Base-by-base conservation (phyloP, 2,113 vertebrate genomes). In the Lepus timidus region DNA sequence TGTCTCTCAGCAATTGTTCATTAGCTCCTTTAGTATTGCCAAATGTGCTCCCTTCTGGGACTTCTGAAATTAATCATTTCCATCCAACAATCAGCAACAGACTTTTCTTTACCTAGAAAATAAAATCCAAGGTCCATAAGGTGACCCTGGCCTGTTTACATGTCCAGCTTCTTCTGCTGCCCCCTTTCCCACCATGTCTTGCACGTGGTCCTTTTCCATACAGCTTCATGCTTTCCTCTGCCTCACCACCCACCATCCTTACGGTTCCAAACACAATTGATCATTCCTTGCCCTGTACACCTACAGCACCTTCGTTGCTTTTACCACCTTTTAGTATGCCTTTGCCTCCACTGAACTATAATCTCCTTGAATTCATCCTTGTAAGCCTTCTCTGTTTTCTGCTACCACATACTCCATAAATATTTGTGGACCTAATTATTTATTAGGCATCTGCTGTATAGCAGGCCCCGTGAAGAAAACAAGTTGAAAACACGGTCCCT, bases 401-500 rank as follows among this genome's bases (percentile, higher is more conserved):
- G 22, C 22, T 84, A 68, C 44, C 85, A 91, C 39, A 73, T 58
- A 31, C 88, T 93, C 49, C 19, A 22, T 68, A 73, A 61, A 62
- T 88, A 95, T 36, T 20, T 81, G 74, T 7, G 29, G 49, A 17
- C 76, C n/a, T n/a, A 51, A 52, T 90, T 94, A 70, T 85, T 88
- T 91, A 55, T 9, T 67, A 74, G 58, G 39, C 58, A 49, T 67
- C 52, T 92, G n/a, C 85, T 85, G 8, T 27, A 23, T 44, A 64
- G 52, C 33, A 67, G 65, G 58, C 39, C 64, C 44, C 61, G 12
- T 49, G 61, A 58, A 80, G 25, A 79, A 90, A 64, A 85, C 19
- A 36, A 86, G 27, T 52, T 91, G 88, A 61, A 67, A 88, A 33
- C 1, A 6, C 11, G 52, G 10, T 2, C 13, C 62, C 4, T 12